Conservation (phyloP, 92 coral and sea anemone species). For the Palythoa caribaeorum region DNA sequence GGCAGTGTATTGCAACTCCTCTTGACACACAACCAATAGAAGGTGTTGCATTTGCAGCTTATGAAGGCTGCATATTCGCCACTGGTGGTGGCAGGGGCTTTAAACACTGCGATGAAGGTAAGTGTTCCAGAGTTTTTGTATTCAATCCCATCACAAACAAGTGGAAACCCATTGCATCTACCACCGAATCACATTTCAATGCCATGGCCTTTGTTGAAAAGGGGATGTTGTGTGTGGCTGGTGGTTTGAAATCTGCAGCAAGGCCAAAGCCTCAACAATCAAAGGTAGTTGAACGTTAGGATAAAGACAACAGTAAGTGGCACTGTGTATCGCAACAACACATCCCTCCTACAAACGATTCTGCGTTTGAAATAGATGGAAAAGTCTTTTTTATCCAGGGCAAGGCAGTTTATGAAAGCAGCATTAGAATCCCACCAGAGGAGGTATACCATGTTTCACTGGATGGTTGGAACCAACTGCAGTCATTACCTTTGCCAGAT, state of each 20-base stretch:
- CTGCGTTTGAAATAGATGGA: conserved; percentile 46
- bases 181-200: conserved; percentile 37
- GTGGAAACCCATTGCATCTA: conserved; percentile 45
- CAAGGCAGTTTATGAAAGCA: conserved; percentile 49
- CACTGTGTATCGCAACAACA: conserved; percentile 40
- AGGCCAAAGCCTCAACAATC: conserved; percentile 53
- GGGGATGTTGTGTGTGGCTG: conserved; percentile 43
- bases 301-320: conserved; percentile 43
- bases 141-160: conserved; percentile 53
- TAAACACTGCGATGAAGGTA: too few species aligned
- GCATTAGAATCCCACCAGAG: conserved; percentile 42
- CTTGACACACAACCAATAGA: conserved; percentile 39
- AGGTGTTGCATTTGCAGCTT: conserved; percentile 44
- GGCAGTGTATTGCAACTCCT: conserved; percentile 48
- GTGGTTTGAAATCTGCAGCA: too few species aligned
- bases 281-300: conserved; percentile 48
- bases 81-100: conserved; percentile 55
- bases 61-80: conserved; percentile 37
- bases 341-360: conserved; percentile 52
- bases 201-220: conserved; percentile 49
- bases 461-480: conserved; percentile 43
- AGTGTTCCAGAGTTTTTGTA: not conserved
- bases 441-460: conserved; percentile 62
- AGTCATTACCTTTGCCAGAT: too few species aligned
- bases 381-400: conserved; percentile 54